Base-by-base conservation (phyloP, 2,113 vertebrate genomes). In the Ifrita kowaldi region DNA sequence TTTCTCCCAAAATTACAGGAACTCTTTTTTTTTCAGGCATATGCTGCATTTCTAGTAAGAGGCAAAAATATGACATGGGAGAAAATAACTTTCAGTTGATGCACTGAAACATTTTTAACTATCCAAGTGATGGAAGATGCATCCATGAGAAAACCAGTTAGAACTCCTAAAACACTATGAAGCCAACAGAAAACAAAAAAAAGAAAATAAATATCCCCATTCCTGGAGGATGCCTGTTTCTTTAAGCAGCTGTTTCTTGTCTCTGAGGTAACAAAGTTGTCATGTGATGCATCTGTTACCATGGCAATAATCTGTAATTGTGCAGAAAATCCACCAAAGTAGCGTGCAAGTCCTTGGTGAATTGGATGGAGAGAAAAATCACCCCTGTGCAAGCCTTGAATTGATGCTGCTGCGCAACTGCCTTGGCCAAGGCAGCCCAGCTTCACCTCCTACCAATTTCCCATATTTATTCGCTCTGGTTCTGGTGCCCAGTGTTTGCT, bases 291-390 rank as follows among this genome's bases (percentile, higher is more conserved):
- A 90, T 70, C 93, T 82, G 98, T 98, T 98, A 97, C 98, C 97
- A 98, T 98, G 97, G 97, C 96, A 97, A 98, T 98, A 98, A 98
- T 98, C 98, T 98, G 98, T 97, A 98, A 98, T 98, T 98, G 98
- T 98, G 97, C 97, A 98, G 98, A 98, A 98, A 98, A 98, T 98
- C 97, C 97, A 98, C 96, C 96, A 95, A 98, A 98, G 97, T 98
- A 92, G 27, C 53, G 78, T 97, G 96, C 97, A 98, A 97, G 95
- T 98, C 98, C 98, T 97, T 95, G 94, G 98, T 98, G 97, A 98
- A 97, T 98, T 98, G 97, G 96, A 95, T 22, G 24, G 96, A 97
- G 97, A 97, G 97, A 96, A 97, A 97, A 97, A 97, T 96, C 97
- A 96, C 94, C 92, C 74, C 96, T 17, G 46, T 95, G 94, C 96